These are phyloP conservation scores for Nephotettix cincticeps DNA, from an alignment of 1,140 invertebrate species.

Conservation along the genomic window DNA sequence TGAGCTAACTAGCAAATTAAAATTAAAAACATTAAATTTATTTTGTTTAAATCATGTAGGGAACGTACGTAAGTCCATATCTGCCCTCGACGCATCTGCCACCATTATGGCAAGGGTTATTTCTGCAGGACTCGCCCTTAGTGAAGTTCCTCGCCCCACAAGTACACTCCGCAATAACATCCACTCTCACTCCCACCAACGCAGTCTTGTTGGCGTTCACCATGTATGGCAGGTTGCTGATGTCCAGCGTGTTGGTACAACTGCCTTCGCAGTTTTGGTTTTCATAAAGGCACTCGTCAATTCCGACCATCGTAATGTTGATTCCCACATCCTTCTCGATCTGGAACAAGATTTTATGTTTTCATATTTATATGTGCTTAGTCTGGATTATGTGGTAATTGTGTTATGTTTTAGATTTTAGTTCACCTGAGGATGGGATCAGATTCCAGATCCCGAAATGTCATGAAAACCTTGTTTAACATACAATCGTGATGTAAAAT, in stretches of 20 bases:
- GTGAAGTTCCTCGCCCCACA: slow-evolving; percentile 89
- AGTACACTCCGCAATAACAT: slow-evolving; percentile 86
- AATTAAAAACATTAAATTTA: too few species aligned
- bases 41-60: too few species aligned
- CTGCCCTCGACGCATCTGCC: slow-evolving; percentile 89
- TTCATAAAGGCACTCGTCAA: slow-evolving; percentile 95
- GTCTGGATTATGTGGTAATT: too few species aligned
- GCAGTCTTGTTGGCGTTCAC: slow-evolving; percentile 97
- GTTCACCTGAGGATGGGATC: too few species aligned
- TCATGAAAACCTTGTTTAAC: too few species aligned
- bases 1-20: too few species aligned
- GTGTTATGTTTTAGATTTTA: too few species aligned
- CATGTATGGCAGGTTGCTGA: slow-evolving; percentile 87
- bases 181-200: slow-evolving; percentile 87
- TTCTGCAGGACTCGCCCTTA: slow-evolving; percentile 84
- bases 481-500: too few species aligned
- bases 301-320: slow-evolving; percentile 96
- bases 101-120: slow-evolving; percentile 91
- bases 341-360: slow-evolving; percentile 50
- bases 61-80: slow-evolving; percentile 72
- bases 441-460: too few species aligned
- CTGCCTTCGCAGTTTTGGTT: slow-evolving; percentile 94
- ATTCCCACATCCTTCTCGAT: slow-evolving; percentile 92
- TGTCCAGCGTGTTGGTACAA: slow-evolving; percentile 89
- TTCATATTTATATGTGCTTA: too few species aligned